phyloP scores from a whole-genome alignment of 2,888 invertebrate species.

The Mechanitis messenoides region DNA sequence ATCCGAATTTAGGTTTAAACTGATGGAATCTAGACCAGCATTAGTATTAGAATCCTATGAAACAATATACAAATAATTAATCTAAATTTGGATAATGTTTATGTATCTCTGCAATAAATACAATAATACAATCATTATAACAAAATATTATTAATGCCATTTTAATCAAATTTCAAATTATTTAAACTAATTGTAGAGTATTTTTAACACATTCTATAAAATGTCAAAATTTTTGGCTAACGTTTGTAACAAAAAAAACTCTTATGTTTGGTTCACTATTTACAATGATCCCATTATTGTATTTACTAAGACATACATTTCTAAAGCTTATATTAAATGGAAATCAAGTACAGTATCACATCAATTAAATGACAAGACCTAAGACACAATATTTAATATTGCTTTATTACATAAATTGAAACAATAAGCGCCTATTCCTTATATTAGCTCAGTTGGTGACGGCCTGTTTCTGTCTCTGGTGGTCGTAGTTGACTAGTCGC shows the following conservation, averaged over 20 bases:
- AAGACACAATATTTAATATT: slow-evolving; percentile 25
- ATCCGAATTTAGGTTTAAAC: too few species aligned
- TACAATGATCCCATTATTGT: neutral
- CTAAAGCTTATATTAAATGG: neutral
- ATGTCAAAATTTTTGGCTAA: too few species aligned
- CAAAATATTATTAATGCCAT: too few species aligned
- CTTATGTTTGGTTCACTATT: neutral
- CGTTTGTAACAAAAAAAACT: too few species aligned
- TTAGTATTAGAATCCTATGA: too few species aligned
- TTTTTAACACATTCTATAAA: too few species aligned
- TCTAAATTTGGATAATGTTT: neutral
- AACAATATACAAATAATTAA: neutral
- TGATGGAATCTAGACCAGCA: too few species aligned
- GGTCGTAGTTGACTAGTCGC: slow-evolving; percentile 97
- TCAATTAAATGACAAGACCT: slow-evolving; percentile 9
- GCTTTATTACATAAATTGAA: slow-evolving; percentile 11
- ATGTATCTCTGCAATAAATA: neutral
- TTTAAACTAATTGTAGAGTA: too few species aligned
- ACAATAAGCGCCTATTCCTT: slow-evolving; percentile 7
- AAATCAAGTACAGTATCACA: slow-evolving; percentile 4
- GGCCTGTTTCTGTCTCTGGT: slow-evolving; percentile 79
- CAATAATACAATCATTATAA: neutral
- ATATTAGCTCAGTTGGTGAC: slow-evolving; percentile 43
- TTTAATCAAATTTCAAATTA: too few species aligned
- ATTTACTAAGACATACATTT: neutral